Evolutionary conservation across 2,113 vertebrate species (phyloP).

Genomic region (Aspidoscelis tigris): DNA sequence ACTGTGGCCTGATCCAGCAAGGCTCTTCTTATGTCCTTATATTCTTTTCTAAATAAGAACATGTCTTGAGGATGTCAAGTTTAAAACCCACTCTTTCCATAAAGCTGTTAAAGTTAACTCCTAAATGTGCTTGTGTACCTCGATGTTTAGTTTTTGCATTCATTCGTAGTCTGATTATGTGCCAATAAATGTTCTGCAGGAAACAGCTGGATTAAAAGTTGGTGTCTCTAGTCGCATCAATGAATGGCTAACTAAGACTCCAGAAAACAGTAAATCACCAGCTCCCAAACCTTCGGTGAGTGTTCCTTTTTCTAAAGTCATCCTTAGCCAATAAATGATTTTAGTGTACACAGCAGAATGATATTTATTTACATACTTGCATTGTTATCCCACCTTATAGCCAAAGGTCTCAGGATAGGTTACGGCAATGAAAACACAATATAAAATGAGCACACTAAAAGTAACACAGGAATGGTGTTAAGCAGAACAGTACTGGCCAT

Average conservation of each 20-base stretch:
- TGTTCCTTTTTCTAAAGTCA: slow-evolving; percentile 11
- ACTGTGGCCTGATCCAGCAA: too few species aligned
- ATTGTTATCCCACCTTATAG: too few species aligned
- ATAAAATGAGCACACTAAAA: too few species aligned
- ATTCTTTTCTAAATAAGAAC: too few species aligned
- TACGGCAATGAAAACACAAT: background rate
- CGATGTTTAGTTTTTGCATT: background rate
- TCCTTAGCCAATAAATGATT: background rate
- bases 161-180: background rate
- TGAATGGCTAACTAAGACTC: slow-evolving; percentile 98
- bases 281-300: slow-evolving; percentile 92
- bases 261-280: slow-evolving; percentile 86
- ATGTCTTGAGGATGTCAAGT: background rate
- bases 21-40: too few species aligned
- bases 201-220: slow-evolving; percentile 95
- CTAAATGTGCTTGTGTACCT: background rate
- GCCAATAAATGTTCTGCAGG: slow-evolving; percentile 75
- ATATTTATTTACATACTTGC: too few species aligned
- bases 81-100: background rate
- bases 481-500: background rate
- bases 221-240: slow-evolving; percentile 97
- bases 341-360: background rate
- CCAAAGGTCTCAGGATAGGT: too few species aligned
- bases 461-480: background rate
- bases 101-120: background rate